Base-by-base conservation (phyloP, 2,797 vertebrate species). In the Furcifer pardalis region DNA sequence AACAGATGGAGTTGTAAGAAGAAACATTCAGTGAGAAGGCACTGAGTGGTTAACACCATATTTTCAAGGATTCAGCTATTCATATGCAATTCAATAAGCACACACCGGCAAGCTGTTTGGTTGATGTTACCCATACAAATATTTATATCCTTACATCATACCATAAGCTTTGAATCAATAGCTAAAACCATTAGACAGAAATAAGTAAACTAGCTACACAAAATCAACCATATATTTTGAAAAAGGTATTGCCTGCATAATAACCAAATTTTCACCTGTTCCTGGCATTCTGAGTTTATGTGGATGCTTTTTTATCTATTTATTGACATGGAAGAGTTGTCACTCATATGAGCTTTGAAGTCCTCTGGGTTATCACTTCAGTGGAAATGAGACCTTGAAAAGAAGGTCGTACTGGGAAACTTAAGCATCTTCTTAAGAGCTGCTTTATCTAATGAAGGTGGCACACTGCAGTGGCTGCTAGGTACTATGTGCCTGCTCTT, bases 11-110 rank as follows among this genome's bases (percentile, higher is more conserved):
- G 52, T 71, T 76, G 44, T 42, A 86, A 15, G 84, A 9, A 40
- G 8, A 79, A 25, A 79, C 77, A 79, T 91, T 77, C 74, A 80
- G 79, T 2, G 73, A 8, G 82, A 87, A 83, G 76, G 74, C 68
- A 35, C 84, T 89, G 27, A 86, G 77, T 32, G 75, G 5, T 12
- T 71, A n/a, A 79, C 81, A 6, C 8, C 80, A 25, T 79, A n/a
- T 1, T 62, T 87, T 89, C 40, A 81, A 72, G 84, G 10, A 72
- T 84, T 42, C 3, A 30, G 1, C 40, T 85, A 79, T 25, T 81
- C 63, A 12, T 56, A 73, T 56, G 3, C 0, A 1, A 25, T 40
- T 77, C 83, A 86, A 87, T 87, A 77, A 66, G 0, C 32, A 35
- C 9, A 2, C 10, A 3, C 21, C 87, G n/a, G 17, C 23, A 89